Percentiles rank a stretch among this genome's conserved stretches.
Conservation (phyloP, 2,113 vertebrate species). For the Ageneiosus marmoratus region DNA sequence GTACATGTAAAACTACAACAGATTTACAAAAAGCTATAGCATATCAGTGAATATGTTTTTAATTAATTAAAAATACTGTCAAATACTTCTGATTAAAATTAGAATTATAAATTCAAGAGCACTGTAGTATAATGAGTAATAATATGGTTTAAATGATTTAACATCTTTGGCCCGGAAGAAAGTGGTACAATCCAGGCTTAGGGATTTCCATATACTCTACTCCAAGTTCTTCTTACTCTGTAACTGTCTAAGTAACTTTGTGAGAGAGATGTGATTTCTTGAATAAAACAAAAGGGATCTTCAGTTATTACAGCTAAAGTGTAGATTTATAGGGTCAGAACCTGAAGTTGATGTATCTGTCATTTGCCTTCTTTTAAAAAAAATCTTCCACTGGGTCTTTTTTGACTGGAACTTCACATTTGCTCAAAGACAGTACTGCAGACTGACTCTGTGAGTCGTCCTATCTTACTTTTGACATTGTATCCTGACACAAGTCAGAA, state of each 20-base stretch:
- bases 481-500: slow-evolving; percentile 13
- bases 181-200: not conserved
- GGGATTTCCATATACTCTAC: slow-evolving; percentile 1
- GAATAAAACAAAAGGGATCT: slow-evolving; percentile 9
- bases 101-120: not conserved
- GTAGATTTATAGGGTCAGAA: not conserved
- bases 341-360: slow-evolving; percentile 9
- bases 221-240: slow-evolving; percentile 7
- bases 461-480: slow-evolving; percentile 32
- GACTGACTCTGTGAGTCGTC: slow-evolving; percentile 1
- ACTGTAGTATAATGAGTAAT: not conserved
- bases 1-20: not conserved
- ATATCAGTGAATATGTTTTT: not conserved
- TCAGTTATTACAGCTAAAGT: slow-evolving; percentile 2
- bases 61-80: not conserved
- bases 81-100: not conserved
- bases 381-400: not conserved
- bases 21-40: not conserved
- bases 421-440: slow-evolving; percentile 6
- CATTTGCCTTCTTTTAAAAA: slow-evolving; percentile 4
- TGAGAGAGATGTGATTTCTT: not conserved
- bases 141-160: not conserved
- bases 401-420: slow-evolving; percentile 14
- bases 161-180: not conserved
- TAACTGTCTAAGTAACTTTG: slow-evolving; percentile 23